Evolutionary conservation across 1,140 invertebrate genomes (phyloP).

Genomic region (Psix sp.): DNA sequence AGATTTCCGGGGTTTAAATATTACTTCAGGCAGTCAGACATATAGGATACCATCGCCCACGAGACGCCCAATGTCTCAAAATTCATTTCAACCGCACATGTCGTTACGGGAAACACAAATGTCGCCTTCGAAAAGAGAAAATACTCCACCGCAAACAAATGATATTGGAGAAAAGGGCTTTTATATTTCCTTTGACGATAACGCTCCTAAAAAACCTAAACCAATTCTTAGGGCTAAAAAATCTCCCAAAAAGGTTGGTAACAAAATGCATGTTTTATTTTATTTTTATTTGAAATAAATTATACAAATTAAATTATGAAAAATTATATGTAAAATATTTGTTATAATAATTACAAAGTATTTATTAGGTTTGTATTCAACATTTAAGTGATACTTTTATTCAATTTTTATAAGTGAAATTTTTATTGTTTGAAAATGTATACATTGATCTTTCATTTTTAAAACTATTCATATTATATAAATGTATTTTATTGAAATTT

Average conservation of each 20-base stretch:
- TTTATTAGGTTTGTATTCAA: too few species aligned
- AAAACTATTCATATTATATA: neutral
- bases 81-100: conserved; percentile 83
- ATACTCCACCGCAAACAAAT: conserved; percentile 74
- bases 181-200: conserved; percentile 94
- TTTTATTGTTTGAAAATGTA: too few species aligned
- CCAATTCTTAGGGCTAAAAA: conserved; percentile 88
- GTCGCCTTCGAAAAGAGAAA: conserved; percentile 69
- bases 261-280: neutral
- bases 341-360: too few species aligned
- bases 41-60: conserved; percentile 90
- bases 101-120: conserved; percentile 73
- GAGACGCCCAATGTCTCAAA: conserved; percentile 82
- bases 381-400: too few species aligned
- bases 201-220: conserved; percentile 91
- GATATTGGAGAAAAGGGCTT: conserved; percentile 89
- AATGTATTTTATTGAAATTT: too few species aligned
- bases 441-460: too few species aligned
- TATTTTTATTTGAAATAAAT: neutral
- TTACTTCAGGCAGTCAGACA: conserved; percentile 90
- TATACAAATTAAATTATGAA: neutral
- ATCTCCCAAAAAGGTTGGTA: conserved; percentile 82
- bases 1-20: conserved; percentile 85
- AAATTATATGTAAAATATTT: neutral
- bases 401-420: too few species aligned